These are phyloP conservation scores for Clarias fuscus DNA, from an alignment of 2,797 vertebrate genomes.

Conservation along the genomic window DNA sequence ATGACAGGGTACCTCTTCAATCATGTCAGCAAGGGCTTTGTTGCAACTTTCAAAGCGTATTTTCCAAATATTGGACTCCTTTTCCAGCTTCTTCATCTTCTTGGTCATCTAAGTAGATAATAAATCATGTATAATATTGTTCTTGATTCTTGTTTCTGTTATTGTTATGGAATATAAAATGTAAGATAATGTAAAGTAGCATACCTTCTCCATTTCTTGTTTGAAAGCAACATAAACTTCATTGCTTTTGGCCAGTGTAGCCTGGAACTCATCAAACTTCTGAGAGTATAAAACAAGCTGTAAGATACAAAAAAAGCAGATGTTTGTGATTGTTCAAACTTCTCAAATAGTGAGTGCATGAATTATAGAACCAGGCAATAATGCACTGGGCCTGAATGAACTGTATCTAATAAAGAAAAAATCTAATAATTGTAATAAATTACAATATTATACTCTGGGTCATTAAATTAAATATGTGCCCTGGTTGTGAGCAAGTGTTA, in stretches of 20 bases:
- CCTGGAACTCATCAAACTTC: slow-evolving; percentile 98
- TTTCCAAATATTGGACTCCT: slow-evolving; percentile 91
- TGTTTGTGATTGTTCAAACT: not conserved
- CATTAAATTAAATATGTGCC: not conserved
- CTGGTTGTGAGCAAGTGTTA: not conserved
- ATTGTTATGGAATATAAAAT: not conserved
- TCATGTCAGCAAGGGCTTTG: slow-evolving; percentile 91
- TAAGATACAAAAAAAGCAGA: slow-evolving; percentile 7
- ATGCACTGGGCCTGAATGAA: no score
- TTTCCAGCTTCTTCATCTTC: slow-evolving; percentile 95
- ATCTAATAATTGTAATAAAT: no score
- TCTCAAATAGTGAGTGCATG: not conserved
- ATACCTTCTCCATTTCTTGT: slow-evolving; percentile 94
- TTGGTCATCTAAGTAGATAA: slow-evolving; percentile 82
- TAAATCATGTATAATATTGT: not conserved
- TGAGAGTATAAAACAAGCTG: slow-evolving; percentile 91
- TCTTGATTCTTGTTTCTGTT: not conserved
- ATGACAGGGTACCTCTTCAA: slow-evolving; percentile 82
- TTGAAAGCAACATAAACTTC: slow-evolving; percentile 92
- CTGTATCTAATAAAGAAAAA: not conserved
- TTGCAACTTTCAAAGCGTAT: slow-evolving; percentile 94
- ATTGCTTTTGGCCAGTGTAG: slow-evolving; percentile 92
- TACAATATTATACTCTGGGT: not conserved
- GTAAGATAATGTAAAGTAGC: not conserved
- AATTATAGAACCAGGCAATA: not conserved